phyloP scores from a whole-genome alignment of 1,140 invertebrate genomes.

The Pantala flavescens region DNA sequence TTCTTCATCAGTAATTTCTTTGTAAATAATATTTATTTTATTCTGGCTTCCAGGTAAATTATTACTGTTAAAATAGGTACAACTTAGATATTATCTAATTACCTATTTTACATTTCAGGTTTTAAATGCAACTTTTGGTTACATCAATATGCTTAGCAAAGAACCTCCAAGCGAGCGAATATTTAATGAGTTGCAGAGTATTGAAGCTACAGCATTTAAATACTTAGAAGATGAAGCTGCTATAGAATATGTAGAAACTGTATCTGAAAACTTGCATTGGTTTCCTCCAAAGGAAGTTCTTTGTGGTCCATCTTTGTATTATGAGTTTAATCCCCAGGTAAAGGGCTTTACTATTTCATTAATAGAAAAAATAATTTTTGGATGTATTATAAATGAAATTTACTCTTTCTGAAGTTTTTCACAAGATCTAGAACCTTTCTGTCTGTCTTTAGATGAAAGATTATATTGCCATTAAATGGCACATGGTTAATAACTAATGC shows the following conservation, averaged over 20 bases:
- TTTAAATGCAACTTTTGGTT: constrained; percentile 56
- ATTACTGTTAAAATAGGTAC: too few species aligned
- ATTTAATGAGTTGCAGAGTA: constrained; percentile 62
- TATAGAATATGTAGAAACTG: constrained; percentile 63
- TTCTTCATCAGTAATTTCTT: too few species aligned
- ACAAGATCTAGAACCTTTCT: too few species aligned
- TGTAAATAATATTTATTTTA: too few species aligned
- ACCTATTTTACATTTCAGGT: constrained; percentile 38
- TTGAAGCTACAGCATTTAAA: constrained; percentile 59
- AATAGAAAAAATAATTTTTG: too few species aligned
- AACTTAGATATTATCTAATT: too few species aligned
- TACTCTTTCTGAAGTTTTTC: too few species aligned
- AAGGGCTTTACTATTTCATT: neutral
- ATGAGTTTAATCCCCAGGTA: constrained; percentile 66
- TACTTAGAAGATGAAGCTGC: constrained; percentile 57
- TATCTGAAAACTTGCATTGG: constrained; percentile 69
- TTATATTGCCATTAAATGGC: too few species aligned
- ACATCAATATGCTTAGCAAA: constrained; percentile 55
- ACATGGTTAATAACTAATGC: too few species aligned
- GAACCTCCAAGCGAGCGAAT: constrained; percentile 53
- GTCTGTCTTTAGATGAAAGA: too few species aligned
- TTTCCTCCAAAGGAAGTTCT: constrained; percentile 69
- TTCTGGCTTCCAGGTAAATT: too few species aligned
- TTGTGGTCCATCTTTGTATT: constrained; percentile 58
- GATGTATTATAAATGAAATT: too few species aligned